A percentile compares a stretch with the other conserved stretches of the same genome.
Conservation (phyloP, 1,140 invertebrate species). For the Diorhabda carinulata region DNA sequence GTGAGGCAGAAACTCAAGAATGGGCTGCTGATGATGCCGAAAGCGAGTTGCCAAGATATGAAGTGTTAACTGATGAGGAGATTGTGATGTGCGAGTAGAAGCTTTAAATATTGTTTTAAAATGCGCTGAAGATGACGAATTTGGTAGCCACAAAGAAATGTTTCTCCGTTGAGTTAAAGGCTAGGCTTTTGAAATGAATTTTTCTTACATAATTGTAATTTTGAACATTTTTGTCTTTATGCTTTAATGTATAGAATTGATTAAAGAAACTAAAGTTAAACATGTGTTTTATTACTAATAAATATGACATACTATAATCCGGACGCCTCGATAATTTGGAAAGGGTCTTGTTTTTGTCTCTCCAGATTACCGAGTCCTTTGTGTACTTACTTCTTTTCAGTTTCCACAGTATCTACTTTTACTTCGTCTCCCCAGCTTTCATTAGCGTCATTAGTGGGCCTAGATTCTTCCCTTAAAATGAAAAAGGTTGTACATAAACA, state of each 20-base stretch:
- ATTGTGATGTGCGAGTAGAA: not conserved
- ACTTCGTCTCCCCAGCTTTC: constrained; percentile 49
- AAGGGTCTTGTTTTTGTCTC: not conserved
- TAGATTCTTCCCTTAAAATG: constrained; percentile 41
- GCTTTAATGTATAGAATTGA: not conserved
- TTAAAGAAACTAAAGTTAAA: not conserved
- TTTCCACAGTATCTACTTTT: constrained; percentile 48
- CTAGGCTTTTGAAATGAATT: too few species aligned
- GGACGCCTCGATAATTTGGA: not conserved
- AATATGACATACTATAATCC: not conserved
- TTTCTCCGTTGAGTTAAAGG: too few species aligned
- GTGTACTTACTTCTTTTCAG: constrained; percentile 40
- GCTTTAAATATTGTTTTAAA: too few species aligned
- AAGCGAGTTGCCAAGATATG: not conserved
- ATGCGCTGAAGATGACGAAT: too few species aligned
- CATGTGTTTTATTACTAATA: not conserved
- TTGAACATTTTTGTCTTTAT: too few species aligned
- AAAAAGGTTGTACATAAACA: not conserved
- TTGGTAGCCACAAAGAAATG: too few species aligned
- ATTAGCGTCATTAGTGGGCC: constrained; percentile 37
- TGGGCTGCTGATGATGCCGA: not conserved
- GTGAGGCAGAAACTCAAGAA: too few species aligned
- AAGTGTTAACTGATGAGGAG: not conserved
- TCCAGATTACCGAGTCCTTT: not conserved
- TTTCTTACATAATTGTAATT: too few species aligned